A percentile compares a stretch with the other conserved stretches of the same genome.
phyloP scores from a whole-genome alignment of 2,888 invertebrate species.

The Ochlodes sylvanus region DNA sequence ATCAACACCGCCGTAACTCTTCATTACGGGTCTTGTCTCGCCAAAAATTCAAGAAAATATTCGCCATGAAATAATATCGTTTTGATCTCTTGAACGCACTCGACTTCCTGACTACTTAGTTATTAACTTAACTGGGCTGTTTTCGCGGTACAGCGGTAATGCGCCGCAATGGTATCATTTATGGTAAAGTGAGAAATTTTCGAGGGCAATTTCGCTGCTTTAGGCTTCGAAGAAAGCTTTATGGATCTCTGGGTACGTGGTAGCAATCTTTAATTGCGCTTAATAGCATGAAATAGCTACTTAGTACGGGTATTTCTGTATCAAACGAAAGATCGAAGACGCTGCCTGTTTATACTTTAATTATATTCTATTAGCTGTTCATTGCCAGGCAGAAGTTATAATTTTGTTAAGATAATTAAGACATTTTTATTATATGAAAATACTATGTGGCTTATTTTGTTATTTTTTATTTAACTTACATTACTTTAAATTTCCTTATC shows the following conservation, averaged over 20 bases:
- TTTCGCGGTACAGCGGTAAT: conserved; percentile 39
- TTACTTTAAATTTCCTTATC: too few relatives aligned
- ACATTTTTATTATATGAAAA: too few relatives aligned
- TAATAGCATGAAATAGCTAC: background rate
- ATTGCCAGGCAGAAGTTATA: too few relatives aligned
- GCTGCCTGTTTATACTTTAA: too few relatives aligned
- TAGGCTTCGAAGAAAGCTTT: conserved; percentile 42
- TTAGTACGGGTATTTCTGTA: background rate
- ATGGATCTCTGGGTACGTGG: conserved; percentile 25
- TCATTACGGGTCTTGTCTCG: conserved; percentile 61
- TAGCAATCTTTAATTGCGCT: conserved; percentile 16
- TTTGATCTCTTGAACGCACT: conserved; percentile 49
- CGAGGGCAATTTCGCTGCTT: conserved; percentile 39
- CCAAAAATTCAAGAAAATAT: conserved; percentile 55
- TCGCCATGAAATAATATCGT: conserved; percentile 56
- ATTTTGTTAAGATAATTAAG: too few relatives aligned
- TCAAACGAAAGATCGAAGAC: background rate
- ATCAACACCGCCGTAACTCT: conserved; percentile 71
- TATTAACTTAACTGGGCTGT: conserved; percentile 49
- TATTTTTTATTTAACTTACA: too few relatives aligned
- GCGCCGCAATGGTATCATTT: conserved; percentile 45
- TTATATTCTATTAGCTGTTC: too few relatives aligned
- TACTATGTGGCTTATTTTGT: too few relatives aligned
- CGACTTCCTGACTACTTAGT: conserved; percentile 47
- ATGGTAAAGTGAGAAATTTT: conserved; percentile 47